These are phyloP conservation scores for Tretioscincus oriximinensis DNA, from an alignment of 2,113 vertebrate genomes.

Conservation along the genomic window DNA sequence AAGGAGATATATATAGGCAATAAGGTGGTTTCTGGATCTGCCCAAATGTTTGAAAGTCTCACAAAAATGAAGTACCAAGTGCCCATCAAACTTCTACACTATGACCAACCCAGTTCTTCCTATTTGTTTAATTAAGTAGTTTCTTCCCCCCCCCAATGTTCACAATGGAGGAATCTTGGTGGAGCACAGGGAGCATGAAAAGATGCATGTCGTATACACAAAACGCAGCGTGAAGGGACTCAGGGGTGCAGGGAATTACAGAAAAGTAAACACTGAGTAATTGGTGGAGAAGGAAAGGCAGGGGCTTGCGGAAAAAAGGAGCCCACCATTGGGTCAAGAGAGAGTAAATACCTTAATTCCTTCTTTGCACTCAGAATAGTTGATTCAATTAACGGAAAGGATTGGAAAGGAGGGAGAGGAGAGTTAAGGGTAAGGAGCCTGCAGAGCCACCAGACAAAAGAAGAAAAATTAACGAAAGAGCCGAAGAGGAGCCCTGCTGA, in stretches of 20 bases:
- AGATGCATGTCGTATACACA: conserved; percentile 7
- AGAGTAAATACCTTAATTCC: conserved; percentile 32
- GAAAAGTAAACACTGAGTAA: conserved; percentile 36
- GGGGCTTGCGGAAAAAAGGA: not conserved
- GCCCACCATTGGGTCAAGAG: conserved; percentile 10
- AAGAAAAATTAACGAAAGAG: not conserved
- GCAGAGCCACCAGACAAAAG: not conserved
- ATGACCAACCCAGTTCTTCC: no score
- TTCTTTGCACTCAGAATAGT: not conserved
- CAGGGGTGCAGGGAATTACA: conserved; percentile 8
- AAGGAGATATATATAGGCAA: no score
- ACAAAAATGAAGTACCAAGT: no score
- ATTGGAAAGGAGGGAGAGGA: not conserved
- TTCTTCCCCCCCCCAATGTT: not conserved
- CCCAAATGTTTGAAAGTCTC: no score
- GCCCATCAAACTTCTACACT: no score
- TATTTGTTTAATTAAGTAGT: not conserved
- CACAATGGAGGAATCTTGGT: not conserved
- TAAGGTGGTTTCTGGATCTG: no score
- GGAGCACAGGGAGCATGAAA: not conserved
- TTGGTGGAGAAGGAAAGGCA: conserved; percentile 20
- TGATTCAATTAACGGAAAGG: conserved; percentile 14
- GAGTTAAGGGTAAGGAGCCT: not conserved
- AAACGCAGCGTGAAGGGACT: conserved; percentile 26
- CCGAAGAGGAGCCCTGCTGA: no score